Base-by-base conservation (phyloP, 2,888 invertebrate genomes). In the Bombylius major region DNA sequence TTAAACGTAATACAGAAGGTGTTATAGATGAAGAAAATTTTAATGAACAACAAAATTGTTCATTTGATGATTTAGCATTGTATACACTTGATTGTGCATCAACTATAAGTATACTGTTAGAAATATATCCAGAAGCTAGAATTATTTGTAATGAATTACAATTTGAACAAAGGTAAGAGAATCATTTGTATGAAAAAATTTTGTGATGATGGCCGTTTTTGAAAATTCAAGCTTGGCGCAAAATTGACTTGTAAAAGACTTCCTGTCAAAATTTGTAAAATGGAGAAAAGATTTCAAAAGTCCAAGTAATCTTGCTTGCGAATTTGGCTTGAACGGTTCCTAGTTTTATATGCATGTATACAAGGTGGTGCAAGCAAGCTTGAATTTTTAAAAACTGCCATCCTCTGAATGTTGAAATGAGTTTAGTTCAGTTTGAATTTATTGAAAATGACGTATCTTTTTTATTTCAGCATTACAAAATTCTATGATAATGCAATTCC, bases 401-500 rank as follows among this genome's bases (percentile, higher is more conserved):
- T 2, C 23, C 1, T 23, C 23, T 23, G 3, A 23, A 23, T 23
- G 3, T 23, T 1, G 23, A 23, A 23, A 23, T 3, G 3, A 3
- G 23, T 23, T 23, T 23, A 23, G 23, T n/a, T n/a, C n/a, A 36
- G 5, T 36, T 14, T 44, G 13, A n/a, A 33, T n/a, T 51, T 45
- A 39, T 9, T 51, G 11, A 33, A 1, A 23, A 23, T 23, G 23
- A 23, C 3, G 23, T 23, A 23, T 23, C 23, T 5, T 23, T 14
- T 31, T 54, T 11, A 12, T 34, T 54, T 13, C 32, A 89, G 88
- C 70, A 78, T 92, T 70, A 81, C 87, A 60, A 80, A 80, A 60
- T 79, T 89, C 60, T 93, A 93, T 71, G 87, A 88, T 62, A 79
- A 79, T 63, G 82, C 86, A 6, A 79, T 90, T 61, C 83, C 87